A percentile compares a stretch with the other conserved stretches of the same genome.
Conservation (phyloP, 2,113 vertebrate genomes). For the Notarius lentiginosus region DNA sequence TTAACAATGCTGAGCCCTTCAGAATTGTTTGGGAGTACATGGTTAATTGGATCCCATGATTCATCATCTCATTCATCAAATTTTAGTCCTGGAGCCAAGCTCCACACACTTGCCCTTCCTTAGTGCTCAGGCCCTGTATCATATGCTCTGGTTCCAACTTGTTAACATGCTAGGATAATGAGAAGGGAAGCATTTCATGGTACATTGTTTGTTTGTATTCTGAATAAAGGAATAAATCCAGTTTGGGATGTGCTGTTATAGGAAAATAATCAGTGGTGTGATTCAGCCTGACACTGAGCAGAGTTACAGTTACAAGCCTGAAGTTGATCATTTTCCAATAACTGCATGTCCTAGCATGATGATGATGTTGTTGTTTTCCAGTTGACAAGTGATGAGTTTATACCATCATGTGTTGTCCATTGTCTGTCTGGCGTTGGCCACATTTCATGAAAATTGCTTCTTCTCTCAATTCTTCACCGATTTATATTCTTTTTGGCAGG, state of each 20-base stretch:
- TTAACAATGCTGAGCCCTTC: not conserved
- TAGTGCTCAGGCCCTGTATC: not conserved
- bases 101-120: not conserved
- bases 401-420: no score
- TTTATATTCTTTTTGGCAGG: no score
- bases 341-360: not conserved
- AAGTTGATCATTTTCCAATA: not conserved
- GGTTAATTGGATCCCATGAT: not conserved
- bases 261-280: not conserved
- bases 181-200: not conserved
- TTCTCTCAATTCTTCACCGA: no score
- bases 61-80: not conserved
- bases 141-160: not conserved
- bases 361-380: no score
- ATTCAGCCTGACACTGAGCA: fast-evolving
- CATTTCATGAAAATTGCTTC: no score
- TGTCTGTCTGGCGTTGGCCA: no score
- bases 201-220: not conserved
- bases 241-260: not conserved
- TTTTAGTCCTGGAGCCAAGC: not conserved
- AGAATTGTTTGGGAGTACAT: not conserved
- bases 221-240: not conserved
- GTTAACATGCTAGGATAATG: not conserved
- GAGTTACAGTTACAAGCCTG: not conserved
- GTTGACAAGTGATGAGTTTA: no score